These are phyloP conservation scores for Coilia nasus DNA, from an alignment of 2,797 vertebrate genomes.

Conservation along the genomic window DNA sequence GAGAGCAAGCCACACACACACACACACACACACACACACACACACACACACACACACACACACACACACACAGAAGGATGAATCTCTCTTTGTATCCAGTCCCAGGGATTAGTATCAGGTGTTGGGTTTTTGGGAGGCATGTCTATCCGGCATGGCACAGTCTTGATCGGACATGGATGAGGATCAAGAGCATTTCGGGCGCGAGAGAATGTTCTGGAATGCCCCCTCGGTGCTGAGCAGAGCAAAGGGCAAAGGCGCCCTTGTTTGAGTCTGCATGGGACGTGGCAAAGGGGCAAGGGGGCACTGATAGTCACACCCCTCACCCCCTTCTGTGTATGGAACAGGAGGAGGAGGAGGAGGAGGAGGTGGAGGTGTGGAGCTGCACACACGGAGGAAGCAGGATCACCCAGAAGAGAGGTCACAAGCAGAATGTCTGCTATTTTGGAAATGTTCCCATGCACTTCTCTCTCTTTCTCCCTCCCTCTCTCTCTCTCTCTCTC, in stretches of 20 bases:
- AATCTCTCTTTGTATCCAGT: constrained; percentile 59
- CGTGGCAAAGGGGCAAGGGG: background rate
- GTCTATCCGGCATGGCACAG: constrained; percentile 41
- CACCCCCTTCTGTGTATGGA: constrained; percentile 11
- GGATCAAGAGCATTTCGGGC: constrained; percentile 32
- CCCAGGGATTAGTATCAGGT: constrained; percentile 66
- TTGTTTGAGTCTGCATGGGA: background rate
- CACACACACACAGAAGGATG: constrained; percentile 47
- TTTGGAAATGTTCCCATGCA: constrained; percentile 64
- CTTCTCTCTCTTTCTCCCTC: constrained; percentile 12
- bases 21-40: background rate
- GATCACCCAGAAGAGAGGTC: constrained; percentile 59
- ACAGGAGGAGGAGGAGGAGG: constrained; percentile 25
- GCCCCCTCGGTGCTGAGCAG: background rate
- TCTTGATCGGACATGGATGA: constrained; percentile 31
- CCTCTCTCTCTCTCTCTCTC: background rate
- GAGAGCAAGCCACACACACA: no score
- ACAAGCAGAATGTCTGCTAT: constrained; percentile 68
- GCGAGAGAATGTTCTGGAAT: constrained; percentile 33
- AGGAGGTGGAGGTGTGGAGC: background rate
- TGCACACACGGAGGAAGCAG: constrained; percentile 61
- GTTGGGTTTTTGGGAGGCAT: constrained; percentile 53
- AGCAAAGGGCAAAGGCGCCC: background rate
- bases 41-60: background rate
- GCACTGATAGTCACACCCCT: constrained; percentile 15